Evolutionary conservation across 2,113 vertebrate species (phyloP).

Genomic region (Fregetta grallaria): DNA sequence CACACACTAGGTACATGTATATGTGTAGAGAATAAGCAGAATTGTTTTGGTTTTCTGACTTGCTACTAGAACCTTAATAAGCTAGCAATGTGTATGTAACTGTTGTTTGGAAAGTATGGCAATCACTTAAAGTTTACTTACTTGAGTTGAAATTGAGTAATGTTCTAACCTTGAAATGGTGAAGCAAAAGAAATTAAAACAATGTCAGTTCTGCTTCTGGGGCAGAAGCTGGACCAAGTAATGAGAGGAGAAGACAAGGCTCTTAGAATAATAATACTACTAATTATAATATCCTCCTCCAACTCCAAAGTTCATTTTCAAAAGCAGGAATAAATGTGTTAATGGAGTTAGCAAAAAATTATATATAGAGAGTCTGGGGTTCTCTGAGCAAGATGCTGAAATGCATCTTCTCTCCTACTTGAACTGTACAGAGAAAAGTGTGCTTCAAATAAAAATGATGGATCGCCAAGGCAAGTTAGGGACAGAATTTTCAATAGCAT

Average conservation of each 20-base stretch:
- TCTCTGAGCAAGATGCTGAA: not conserved
- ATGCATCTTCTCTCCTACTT: not conserved
- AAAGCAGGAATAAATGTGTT: not conserved
- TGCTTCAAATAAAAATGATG: not conserved
- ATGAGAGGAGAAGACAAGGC: not conserved
- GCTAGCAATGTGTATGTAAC: not conserved
- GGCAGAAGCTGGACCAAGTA: not conserved
- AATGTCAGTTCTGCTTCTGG: not conserved
- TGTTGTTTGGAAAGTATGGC: not conserved
- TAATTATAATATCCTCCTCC: not conserved
- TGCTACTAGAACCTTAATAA: not conserved
- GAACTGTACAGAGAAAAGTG: not conserved
- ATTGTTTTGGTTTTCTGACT: not conserved
- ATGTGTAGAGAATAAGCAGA: not conserved
- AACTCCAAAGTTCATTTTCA: not conserved
- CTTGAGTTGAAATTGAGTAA: not conserved
- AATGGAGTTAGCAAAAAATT: not conserved
- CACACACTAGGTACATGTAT: accelerated
- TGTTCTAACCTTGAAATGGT: not conserved
- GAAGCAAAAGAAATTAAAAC: not conserved
- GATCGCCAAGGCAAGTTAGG: not conserved
- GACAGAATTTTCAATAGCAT: not conserved
- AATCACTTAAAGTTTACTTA: not conserved
- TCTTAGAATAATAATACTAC: not conserved
- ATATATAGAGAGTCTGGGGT: not conserved